Evolutionary conservation across 2,113 vertebrate species (phyloP), one percentile per base, ranked within the genome.

Genomic region (Aramus guarauna): DNA sequence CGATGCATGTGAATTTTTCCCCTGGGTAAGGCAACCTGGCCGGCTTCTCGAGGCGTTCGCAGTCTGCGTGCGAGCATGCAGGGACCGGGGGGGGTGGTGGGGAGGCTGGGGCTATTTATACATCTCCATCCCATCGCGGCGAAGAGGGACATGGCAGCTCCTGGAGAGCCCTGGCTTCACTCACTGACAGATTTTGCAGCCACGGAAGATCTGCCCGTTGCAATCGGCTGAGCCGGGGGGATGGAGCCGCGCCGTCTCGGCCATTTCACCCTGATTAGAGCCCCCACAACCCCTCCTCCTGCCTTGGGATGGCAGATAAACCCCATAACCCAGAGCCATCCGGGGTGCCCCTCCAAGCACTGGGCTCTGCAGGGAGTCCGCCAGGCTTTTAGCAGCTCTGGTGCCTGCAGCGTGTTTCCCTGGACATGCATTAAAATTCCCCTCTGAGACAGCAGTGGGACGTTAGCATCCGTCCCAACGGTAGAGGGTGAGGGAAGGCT

Each of bases 1-100:
- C 5, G 9, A 79, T 53, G 78, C 90, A n/a, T 41, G 62, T 30
- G 72, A 73, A 26, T 77, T 72, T 85, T 45, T 63, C 88, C 83
- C 73, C 64, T 43, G 76, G 80, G 66, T 48, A 76, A 94, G 62
- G 48, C 80, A 92, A 81, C 86, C 91, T 87, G 89, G 66, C 12
- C 7, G 0, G 52, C 48, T 71, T 15, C 0, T 41, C 0, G 2
- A 88, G 71, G n/a, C 23, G 23, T 55, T 73, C 34, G 1, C 0
- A 3, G 43, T 41, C 39, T 9, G 52, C 1, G 1, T 21, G 79
- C 4, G 1, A 60, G 82, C 21, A 9, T 5, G 29, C 0, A 1
- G 15, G 53, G 53, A 21, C 9, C 2, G 11, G 23, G 21, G 29
- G 29, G 32, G 37, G 5, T 14, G 10, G 17, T 7, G 64, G n/a